Conservation (phyloP, 1,140 invertebrate species). For the Saxidomus purpurata region DNA sequence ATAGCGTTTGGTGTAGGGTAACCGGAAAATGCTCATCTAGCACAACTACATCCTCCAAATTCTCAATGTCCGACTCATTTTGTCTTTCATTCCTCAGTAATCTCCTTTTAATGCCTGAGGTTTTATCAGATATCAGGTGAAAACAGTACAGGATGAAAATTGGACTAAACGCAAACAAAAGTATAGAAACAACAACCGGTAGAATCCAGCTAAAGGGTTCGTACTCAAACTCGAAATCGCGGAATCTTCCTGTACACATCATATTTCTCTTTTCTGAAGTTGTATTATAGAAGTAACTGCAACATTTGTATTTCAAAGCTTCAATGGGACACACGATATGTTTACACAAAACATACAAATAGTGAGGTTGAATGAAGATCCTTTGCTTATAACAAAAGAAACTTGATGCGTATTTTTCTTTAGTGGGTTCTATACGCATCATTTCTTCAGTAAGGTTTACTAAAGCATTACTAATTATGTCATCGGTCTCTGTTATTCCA, state of each 20-base stretch:
- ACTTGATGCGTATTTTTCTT: background rate
- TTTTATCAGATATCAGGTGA: background rate
- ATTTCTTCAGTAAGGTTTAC: conserved; percentile 9
- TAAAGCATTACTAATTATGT: conserved; percentile 22
- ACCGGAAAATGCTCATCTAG: background rate
- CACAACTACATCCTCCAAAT: background rate
- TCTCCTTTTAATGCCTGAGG: background rate
- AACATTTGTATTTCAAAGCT: conserved; percentile 44
- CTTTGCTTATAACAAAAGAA: background rate
- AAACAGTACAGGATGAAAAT: conserved; percentile 21
- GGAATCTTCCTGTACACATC: background rate
- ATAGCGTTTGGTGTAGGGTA: conserved; percentile 8
- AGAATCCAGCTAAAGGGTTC: conserved; percentile 52
- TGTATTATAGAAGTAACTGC: conserved; percentile 22
- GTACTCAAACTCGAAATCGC: conserved; percentile 43
- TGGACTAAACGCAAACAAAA: conserved; percentile 40
- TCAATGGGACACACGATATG: conserved; percentile 10
- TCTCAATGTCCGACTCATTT: too few species aligned
- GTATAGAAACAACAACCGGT: conserved; percentile 24
- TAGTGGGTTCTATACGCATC: background rate
- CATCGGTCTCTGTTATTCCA: conserved; percentile 10
- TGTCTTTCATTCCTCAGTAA: background rate
- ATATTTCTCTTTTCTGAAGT: background rate
- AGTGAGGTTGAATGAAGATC: conserved; percentile 12
- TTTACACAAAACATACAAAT: conserved; percentile 12